Evolutionary conservation across 2,888 invertebrate species (phyloP).

Genomic region (Temnothorax rugatulus): DNA sequence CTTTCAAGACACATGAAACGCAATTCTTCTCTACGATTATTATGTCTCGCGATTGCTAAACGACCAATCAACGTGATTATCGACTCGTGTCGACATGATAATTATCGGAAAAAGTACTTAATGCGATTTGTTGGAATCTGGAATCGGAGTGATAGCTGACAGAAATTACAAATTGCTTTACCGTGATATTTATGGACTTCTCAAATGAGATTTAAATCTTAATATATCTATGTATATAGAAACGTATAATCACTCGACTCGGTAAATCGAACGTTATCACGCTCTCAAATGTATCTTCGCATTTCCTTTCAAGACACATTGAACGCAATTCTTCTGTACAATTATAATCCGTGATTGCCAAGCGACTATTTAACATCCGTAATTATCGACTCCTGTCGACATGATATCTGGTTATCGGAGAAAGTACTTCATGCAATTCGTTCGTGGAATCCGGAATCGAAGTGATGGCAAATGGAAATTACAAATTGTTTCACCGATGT

Average conservation of each 20-base stretch:
- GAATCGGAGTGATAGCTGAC: not conserved
- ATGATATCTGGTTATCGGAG: not conserved
- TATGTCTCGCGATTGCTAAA: too few relatives aligned
- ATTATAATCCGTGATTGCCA: not conserved
- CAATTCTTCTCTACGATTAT: not conserved
- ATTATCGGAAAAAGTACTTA: not conserved
- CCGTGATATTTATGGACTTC: not conserved
- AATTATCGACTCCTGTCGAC: not conserved
- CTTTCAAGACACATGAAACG: not conserved
- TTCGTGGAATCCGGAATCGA: not conserved
- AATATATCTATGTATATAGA: too few relatives aligned
- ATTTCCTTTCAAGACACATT: too few relatives aligned
- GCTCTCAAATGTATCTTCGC: too few relatives aligned
- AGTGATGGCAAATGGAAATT: not conserved
- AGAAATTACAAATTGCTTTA: not conserved
- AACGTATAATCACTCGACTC: too few relatives aligned
- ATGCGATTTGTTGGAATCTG: not conserved
- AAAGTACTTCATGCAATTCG: not conserved
- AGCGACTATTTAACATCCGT: not conserved
- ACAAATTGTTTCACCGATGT: not conserved
- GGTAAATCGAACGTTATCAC: too few relatives aligned
- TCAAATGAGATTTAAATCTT: too few relatives aligned
- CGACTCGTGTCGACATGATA: not conserved
- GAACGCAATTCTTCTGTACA: too few relatives aligned
- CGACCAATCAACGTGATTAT: not conserved